Evolutionary conservation across 2,797 vertebrate genomes (phyloP).

Genomic region (Rhinella marina): DNA sequence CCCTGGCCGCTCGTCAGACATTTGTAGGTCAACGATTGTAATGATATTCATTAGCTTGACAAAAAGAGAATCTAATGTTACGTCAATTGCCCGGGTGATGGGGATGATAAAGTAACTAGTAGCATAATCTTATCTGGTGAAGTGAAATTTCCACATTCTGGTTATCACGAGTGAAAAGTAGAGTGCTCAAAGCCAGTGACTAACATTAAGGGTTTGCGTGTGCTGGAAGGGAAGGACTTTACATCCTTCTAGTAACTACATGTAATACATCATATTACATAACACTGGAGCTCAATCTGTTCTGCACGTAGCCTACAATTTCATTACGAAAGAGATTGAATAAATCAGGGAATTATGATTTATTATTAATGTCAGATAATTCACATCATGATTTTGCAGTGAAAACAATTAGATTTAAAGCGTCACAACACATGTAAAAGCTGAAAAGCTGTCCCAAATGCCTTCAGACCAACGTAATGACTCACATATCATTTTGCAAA

Average conservation of each 20-base stretch:
- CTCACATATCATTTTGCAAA: too few relatives aligned
- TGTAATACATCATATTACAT: background rate
- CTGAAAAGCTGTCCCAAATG: too few relatives aligned
- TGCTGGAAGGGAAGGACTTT: background rate
- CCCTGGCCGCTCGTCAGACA: background rate
- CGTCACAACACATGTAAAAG: too few relatives aligned
- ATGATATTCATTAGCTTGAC: slow-evolving; percentile 29
- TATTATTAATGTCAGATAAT: background rate
- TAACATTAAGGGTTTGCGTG: background rate
- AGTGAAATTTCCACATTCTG: slow-evolving; percentile 38
- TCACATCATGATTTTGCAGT: background rate
- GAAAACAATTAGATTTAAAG: background rate
- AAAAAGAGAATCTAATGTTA: slow-evolving; percentile 1
- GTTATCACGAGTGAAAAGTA: slow-evolving; percentile 23
- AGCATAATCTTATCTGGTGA: slow-evolving; percentile 42
- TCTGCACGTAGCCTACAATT: background rate
- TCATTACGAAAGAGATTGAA: background rate
- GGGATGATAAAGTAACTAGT: slow-evolving; percentile 25
- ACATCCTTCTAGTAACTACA: background rate
- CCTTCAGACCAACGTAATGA: too few relatives aligned
- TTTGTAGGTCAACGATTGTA: slow-evolving; percentile 31
- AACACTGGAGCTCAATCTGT: background rate
- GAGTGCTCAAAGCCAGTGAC: background rate
- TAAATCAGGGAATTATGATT: background rate
- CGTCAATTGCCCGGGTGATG: slow-evolving; percentile 22